Conservation (phyloP, 2,888 invertebrate species). For the Mayetiola destructor region DNA sequence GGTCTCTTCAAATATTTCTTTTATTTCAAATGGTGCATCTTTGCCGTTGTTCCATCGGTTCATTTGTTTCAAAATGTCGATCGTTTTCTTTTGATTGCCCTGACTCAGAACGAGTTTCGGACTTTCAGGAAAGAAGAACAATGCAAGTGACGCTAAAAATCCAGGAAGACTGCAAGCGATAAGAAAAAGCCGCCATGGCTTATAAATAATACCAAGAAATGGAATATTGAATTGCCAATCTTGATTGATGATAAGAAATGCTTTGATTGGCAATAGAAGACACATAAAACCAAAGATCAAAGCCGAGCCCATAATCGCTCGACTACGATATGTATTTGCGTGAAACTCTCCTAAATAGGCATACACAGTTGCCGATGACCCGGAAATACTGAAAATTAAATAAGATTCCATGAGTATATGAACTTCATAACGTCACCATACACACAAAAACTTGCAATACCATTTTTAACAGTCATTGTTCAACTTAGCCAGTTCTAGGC, state of each 20-base stretch:
- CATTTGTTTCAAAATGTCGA: slow-evolving; percentile 25
- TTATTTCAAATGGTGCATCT: slow-evolving; percentile 20
- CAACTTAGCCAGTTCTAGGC: background rate
- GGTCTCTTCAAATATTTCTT: background rate
- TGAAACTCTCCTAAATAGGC: slow-evolving; percentile 41
- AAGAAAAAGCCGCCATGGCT: slow-evolving; percentile 31
- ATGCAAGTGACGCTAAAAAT: slow-evolving; percentile 25
- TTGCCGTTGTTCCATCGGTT: slow-evolving; percentile 25
- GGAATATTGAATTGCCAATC: slow-evolving; percentile 26
- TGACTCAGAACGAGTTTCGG: slow-evolving; percentile 28
- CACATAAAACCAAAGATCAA: slow-evolving; percentile 30
- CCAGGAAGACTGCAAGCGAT: slow-evolving; percentile 29
- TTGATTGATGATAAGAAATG: slow-evolving; percentile 29
- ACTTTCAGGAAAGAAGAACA: slow-evolving; percentile 29
- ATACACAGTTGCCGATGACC: slow-evolving; percentile 38
- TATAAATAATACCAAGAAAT: slow-evolving; percentile 25
- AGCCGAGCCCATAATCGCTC: slow-evolving; percentile 31
- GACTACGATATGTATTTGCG: slow-evolving; percentile 34
- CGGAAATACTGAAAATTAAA: slow-evolving; percentile 27
- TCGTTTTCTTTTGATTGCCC: slow-evolving; percentile 24
- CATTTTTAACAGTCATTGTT: background rate
- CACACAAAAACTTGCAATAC: background rate
- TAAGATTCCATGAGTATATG: no score
- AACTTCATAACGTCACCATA: background rate
- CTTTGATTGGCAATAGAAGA: slow-evolving; percentile 28